These are phyloP conservation scores for Brachyopa scutellaris DNA, from an alignment of 2,888 invertebrate species.

Conservation along the genomic window DNA sequence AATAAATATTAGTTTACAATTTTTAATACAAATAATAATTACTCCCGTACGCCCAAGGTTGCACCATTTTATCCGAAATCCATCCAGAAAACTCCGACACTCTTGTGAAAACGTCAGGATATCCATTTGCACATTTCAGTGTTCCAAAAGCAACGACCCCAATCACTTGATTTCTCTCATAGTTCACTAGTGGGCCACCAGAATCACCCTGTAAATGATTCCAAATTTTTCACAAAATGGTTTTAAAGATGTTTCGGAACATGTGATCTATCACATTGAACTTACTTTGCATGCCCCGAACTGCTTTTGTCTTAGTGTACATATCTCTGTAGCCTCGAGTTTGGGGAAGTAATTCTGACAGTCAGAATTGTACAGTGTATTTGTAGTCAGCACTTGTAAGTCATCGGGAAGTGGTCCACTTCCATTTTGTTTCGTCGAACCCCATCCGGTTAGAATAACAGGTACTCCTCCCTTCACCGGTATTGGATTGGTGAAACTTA, in stretches of 20 bases:
- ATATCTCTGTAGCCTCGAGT: background rate
- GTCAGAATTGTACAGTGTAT: slow-evolving; percentile 77
- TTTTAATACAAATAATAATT: background rate
- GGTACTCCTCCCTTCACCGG: slow-evolving; percentile 76
- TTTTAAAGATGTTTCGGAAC: no score
- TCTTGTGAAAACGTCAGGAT: slow-evolving; percentile 77
- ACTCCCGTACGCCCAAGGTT: background rate
- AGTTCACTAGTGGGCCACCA: slow-evolving; percentile 73
- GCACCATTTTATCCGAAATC: slow-evolving; percentile 77
- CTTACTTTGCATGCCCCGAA: slow-evolving; percentile 38
- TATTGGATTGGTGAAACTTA: slow-evolving; percentile 79
- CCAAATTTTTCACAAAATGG: background rate
- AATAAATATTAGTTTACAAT: no score
- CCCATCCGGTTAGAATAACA: slow-evolving; percentile 80
- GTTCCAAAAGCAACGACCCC: slow-evolving; percentile 74
- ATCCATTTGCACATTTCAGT: slow-evolving; percentile 39
- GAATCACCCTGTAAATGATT: slow-evolving; percentile 70
- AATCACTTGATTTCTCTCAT: slow-evolving; percentile 50
- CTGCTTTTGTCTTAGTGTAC: background rate
- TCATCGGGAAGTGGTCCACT: slow-evolving; percentile 13
- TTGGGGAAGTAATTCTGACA: slow-evolving; percentile 75
- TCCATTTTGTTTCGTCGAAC: slow-evolving; percentile 75
- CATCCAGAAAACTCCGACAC: slow-evolving; percentile 79
- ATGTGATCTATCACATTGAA: background rate
- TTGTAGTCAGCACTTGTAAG: slow-evolving; percentile 78